A percentile compares a stretch with the other conserved stretches of the same genome.
Evolutionary conservation across 2,888 invertebrate species (phyloP).

Genomic region (Drosophila mimica): DNA sequence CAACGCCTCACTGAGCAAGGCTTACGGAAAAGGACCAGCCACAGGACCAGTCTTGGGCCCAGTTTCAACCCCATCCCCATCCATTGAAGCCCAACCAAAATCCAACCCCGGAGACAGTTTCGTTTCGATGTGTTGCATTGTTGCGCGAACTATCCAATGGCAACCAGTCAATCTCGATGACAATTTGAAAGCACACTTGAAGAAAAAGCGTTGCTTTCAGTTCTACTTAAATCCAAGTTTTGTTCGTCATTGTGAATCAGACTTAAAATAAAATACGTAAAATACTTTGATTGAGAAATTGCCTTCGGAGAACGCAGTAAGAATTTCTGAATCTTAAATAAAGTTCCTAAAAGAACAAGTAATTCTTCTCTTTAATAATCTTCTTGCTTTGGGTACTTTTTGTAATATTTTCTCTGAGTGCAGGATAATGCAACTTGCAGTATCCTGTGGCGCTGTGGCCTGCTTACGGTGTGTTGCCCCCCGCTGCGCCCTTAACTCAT

Average conservation of each 20-base stretch:
- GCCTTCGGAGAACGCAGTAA: neutral
- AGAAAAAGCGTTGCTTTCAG: neutral
- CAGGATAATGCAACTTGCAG: neutral
- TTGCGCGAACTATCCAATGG: slow-evolving; percentile 71
- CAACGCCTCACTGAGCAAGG: slow-evolving; percentile 2
- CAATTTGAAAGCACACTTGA: slow-evolving; percentile 15
- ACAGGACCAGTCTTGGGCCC: neutral
- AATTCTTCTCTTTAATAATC: neutral
- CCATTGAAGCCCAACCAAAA: neutral
- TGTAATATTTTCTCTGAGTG: slow-evolving; percentile 9
- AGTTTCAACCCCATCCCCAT: neutral
- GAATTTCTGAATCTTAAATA: neutral
- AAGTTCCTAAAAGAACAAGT: neutral
- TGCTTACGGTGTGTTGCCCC: slow-evolving; percentile 15
- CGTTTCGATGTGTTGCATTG: slow-evolving; percentile 48
- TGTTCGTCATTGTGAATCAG: neutral
- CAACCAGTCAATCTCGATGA: slow-evolving; percentile 50
- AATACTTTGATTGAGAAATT: neutral
- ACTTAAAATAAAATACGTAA: neutral
- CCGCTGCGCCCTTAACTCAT: slow-evolving; percentile 43
- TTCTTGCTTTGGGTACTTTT: neutral
- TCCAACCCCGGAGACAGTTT: slow-evolving; percentile 16
- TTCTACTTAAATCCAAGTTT: neutral
- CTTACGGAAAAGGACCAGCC: neutral
- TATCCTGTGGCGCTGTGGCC: slow-evolving; percentile 35